Evolutionary conservation across 2,113 vertebrate genomes (phyloP).

Genomic region (Centropus bengalensis): DNA sequence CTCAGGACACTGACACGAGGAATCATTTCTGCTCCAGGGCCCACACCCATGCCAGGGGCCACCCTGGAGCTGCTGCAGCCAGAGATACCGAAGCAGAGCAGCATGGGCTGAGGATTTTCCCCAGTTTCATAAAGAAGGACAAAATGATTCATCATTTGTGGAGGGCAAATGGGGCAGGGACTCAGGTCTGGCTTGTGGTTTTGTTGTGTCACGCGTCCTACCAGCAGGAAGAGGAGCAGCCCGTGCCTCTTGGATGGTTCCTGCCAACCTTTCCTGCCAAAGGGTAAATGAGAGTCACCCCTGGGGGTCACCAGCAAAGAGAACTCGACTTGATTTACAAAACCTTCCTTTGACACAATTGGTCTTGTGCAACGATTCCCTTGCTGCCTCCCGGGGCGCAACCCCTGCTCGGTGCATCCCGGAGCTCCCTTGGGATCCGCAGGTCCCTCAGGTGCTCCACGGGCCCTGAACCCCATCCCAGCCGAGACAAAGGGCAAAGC

Average conservation of each 20-base stretch:
- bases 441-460: rapidly evolving
- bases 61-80: neutral
- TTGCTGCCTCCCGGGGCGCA: neutral
- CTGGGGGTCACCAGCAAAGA: neutral
- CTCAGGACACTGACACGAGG: rapidly evolving
- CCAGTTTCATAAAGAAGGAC: rapidly evolving
- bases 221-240: neutral
- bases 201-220: neutral
- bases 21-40: neutral
- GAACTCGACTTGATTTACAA: neutral
- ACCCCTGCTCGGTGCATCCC: rapidly evolving
- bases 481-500: neutral
- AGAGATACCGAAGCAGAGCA: neutral
- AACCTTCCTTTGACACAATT: neutral
- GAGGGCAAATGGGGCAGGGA: neutral
- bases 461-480: rapidly evolving
- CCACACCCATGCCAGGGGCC: neutral
- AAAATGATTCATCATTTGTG: neutral
- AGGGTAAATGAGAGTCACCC: neutral
- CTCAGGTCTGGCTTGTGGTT: neutral
- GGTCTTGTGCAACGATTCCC: neutral
- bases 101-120: neutral
- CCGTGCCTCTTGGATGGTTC: neutral
- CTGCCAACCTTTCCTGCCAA: neutral
- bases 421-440: neutral